Evolutionary conservation across 2,888 invertebrate species (phyloP).

Genomic region (Ormia ochracea): DNA sequence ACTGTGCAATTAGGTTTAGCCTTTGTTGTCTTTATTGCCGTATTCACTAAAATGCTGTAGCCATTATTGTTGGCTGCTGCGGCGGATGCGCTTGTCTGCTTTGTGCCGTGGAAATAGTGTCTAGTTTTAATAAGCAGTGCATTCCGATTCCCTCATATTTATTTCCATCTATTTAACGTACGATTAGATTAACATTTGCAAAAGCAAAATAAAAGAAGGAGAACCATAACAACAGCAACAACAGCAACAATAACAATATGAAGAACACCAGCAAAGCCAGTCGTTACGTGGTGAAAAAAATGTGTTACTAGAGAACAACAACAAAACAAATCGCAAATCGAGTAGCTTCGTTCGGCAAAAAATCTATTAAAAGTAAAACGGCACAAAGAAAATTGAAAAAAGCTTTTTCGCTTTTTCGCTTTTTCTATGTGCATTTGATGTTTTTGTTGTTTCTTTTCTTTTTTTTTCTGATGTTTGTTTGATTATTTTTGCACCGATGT

Average conservation of each 20-base stretch:
- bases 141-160: constrained; percentile 10
- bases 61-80: neutral
- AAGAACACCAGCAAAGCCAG: neutral
- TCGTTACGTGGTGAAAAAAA: constrained; percentile 21
- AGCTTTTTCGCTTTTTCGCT: constrained; percentile 38
- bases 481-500: constrained; percentile 44
- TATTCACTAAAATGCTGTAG: neutral
- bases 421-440: constrained; percentile 21
- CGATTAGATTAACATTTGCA: constrained; percentile 29
- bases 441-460: constrained; percentile 8
- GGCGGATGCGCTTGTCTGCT: neutral
- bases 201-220: no score
- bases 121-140: constrained; percentile 6
- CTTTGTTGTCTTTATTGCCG: neutral
- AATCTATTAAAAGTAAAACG: neutral
- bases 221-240: neutral
- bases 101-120: neutral
- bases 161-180: neutral
- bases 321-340: constrained; percentile 2
- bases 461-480: constrained; percentile 36
- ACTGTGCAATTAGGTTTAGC: constrained; percentile 1
- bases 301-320: constrained; percentile 48
- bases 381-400: constrained; percentile 28
- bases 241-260: neutral
- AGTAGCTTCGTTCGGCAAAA: neutral